Evolutionary conservation across 2,888 invertebrate species (phyloP).

Genomic region (Drosophila pegasa): DNA sequence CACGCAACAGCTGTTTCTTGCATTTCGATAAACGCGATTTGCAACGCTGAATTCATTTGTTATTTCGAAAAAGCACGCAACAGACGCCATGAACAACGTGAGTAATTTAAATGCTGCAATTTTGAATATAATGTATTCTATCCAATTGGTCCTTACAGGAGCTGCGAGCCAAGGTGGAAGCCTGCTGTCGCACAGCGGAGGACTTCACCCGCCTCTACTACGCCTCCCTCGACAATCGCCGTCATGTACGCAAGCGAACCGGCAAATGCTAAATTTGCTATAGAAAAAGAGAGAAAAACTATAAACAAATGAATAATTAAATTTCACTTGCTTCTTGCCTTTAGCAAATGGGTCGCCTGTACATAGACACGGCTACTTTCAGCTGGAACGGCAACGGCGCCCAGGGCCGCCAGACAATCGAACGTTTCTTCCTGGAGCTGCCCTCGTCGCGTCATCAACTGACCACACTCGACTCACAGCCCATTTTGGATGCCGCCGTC

Average conservation of each 20-base stretch:
- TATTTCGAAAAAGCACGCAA: slow-evolving; percentile 18
- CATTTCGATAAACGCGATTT: slow-evolving; percentile 5
- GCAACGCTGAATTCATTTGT: background rate
- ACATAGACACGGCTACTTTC: slow-evolving; percentile 92
- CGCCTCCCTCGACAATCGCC: slow-evolving; percentile 93
- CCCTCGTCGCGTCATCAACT: slow-evolving; percentile 92
- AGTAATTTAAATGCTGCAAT: background rate
- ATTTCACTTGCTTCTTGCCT: slow-evolving; percentile 42
- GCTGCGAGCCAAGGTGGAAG: slow-evolving; percentile 89
- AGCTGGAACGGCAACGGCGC: slow-evolving; percentile 97
- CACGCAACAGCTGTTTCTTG: background rate
- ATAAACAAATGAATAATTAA: background rate
- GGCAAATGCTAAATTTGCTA: slow-evolving; percentile 6
- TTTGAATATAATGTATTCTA: background rate
- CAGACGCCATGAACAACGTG: slow-evolving; percentile 36
- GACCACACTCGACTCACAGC: slow-evolving; percentile 94
- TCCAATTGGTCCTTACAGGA: slow-evolving; percentile 84
- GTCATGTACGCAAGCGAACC: slow-evolving; percentile 88
- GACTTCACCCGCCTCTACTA: slow-evolving; percentile 96
- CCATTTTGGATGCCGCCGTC: slow-evolving; percentile 91
- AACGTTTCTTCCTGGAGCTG: slow-evolving; percentile 93
- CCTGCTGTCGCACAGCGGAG: slow-evolving; percentile 93
- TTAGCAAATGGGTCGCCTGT: slow-evolving; percentile 91
- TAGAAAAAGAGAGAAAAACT: background rate
- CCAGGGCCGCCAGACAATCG: slow-evolving; percentile 92